phyloP scores from a whole-genome alignment of 2,797 vertebrate genomes.

The Varecia variegata region DNA sequence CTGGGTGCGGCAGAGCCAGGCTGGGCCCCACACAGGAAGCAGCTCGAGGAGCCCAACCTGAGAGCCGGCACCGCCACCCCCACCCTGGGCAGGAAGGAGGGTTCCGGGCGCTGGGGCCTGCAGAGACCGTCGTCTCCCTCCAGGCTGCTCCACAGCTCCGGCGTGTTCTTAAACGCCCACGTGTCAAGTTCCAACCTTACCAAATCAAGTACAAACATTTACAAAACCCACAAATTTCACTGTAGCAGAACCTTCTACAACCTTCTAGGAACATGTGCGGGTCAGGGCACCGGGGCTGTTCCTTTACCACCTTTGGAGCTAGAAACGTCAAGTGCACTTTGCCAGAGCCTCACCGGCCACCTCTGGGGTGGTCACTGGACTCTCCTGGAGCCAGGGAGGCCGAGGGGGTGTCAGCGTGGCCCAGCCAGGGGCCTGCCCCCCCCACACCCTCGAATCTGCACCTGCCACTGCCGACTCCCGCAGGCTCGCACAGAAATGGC shows the following conservation, averaged over 20 bases:
- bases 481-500: not conserved
- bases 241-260: not conserved
- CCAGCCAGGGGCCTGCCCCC: not conserved
- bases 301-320: not conserved
- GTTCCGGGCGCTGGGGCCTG: not conserved
- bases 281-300: not conserved
- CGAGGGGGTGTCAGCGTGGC: no score
- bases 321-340: not conserved
- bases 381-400: accelerated
- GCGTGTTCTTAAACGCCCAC: not conserved
- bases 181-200: not conserved
- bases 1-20: not conserved
- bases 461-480: not conserved
- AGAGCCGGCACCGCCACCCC: not conserved
- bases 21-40: not conserved
- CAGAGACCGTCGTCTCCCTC: not conserved
- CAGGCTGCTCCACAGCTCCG: not conserved
- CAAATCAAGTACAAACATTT: not conserved
- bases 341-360: no score
- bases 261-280: not conserved
- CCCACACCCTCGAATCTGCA: not conserved
- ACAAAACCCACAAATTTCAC: not conserved
- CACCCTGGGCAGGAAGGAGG: not conserved
- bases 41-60: not conserved
- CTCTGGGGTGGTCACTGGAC: no score